Evolutionary conservation across 2,797 vertebrate genomes (phyloP).

Genomic region (Xenentodon cancila): DNA sequence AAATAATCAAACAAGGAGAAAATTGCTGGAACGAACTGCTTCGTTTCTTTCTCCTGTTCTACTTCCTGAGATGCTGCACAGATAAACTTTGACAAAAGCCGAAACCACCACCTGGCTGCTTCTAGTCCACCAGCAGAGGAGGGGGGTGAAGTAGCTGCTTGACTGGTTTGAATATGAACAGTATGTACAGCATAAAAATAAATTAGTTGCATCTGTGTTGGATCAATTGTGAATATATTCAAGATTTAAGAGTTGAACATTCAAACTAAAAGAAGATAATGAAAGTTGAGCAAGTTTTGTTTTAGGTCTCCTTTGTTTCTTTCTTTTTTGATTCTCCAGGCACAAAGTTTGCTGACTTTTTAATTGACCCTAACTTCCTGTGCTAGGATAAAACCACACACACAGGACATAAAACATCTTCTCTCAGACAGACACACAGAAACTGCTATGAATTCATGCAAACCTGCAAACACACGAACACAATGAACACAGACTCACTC

Average conservation of each 20-base stretch:
- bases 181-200: no score
- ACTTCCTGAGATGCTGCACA: slow-evolving; percentile 34
- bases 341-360: slow-evolving; percentile 59
- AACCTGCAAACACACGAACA: slow-evolving; percentile 15
- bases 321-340: slow-evolving; percentile 46
- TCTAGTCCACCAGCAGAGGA: no score
- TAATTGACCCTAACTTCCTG: slow-evolving; percentile 74
- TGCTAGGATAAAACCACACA: slow-evolving; percentile 54
- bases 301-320: not conserved
- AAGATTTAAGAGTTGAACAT: no score
- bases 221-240: no score
- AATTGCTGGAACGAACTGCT: slow-evolving; percentile 28
- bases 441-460: slow-evolving; percentile 6
- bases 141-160: no score
- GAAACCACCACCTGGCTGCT: slow-evolving; percentile 2
- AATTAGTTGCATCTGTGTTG: no score
- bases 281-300: slow-evolving; percentile 7
- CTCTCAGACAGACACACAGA: slow-evolving; percentile 9
- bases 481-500: slow-evolving; percentile 33
- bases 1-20: slow-evolving; percentile 47
- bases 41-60: slow-evolving; percentile 27
- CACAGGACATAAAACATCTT: slow-evolving; percentile 7
- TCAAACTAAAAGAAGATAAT: slow-evolving; percentile 20
- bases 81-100: slow-evolving; percentile 35
- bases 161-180: no score